Evolutionary conservation across 2,797 vertebrate species (phyloP).

Genomic region (Rhinella marina): DNA sequence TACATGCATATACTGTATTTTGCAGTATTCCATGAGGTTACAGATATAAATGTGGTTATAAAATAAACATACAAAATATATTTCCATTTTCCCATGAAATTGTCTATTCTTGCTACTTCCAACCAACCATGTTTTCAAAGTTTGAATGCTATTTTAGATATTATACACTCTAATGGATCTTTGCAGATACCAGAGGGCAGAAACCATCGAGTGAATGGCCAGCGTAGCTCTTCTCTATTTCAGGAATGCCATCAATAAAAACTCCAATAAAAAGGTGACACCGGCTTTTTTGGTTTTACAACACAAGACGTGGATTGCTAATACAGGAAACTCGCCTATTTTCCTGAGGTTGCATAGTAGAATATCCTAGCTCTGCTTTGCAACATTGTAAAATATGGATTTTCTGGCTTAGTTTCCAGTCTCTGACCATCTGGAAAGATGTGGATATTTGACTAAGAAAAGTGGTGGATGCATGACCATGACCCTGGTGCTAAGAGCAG

Average conservation of each 20-base stretch:
- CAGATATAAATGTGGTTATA: neutral
- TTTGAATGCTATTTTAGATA: neutral
- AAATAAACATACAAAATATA: neutral
- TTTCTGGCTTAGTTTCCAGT: conserved; percentile 20
- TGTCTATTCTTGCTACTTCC: neutral
- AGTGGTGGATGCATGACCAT: neutral
- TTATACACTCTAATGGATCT: neutral
- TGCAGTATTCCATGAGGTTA: neutral
- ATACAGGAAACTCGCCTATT: conserved; percentile 22
- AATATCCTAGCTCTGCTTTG: conserved; percentile 33
- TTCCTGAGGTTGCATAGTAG: neutral
- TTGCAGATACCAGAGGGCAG: neutral
- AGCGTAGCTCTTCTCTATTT: conserved; percentile 5
- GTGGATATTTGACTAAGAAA: conserved; percentile 19
- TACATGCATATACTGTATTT: neutral
- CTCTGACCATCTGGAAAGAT: conserved; percentile 47
- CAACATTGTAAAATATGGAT: conserved; percentile 40
- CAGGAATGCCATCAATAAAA: conserved; percentile 39
- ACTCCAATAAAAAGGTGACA: conserved; percentile 33
- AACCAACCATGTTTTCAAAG: neutral
- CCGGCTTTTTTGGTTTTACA: conserved; percentile 13
- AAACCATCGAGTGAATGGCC: conserved; percentile 1
- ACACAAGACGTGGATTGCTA: conserved; percentile 17
- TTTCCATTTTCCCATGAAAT: neutral
- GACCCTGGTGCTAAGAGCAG: conserved; percentile 16